Evolutionary conservation across 2,888 invertebrate species (phyloP).

Genomic region (Platycnemis pennipes): DNA sequence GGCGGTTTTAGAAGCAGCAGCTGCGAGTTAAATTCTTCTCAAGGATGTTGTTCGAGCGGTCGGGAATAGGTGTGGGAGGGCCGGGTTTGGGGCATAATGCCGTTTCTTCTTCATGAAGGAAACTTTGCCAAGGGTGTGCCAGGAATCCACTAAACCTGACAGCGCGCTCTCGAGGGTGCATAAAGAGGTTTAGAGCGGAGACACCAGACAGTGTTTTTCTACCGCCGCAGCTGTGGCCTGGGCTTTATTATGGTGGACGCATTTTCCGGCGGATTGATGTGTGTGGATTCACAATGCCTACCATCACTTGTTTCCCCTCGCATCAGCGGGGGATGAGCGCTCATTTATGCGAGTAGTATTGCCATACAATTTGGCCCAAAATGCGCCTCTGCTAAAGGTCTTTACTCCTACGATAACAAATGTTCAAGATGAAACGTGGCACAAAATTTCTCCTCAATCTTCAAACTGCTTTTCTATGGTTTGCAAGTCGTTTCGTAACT

Average conservation of each 20-base stretch:
- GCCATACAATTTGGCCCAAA: background rate
- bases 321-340: background rate
- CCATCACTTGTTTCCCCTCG: background rate
- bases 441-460: background rate
- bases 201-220: background rate
- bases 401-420: background rate
- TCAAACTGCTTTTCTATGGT: background rate
- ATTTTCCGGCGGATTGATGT: background rate
- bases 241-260: background rate
- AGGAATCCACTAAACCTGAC: constrained; percentile 35
- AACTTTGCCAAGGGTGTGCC: constrained; percentile 11
- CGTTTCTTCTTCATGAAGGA: constrained; percentile 22
- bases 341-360: background rate
- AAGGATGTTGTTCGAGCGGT: background rate
- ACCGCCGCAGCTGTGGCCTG: background rate
- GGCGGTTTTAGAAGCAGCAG: background rate
- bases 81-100: background rate
- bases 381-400: background rate
- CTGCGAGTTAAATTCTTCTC: constrained; percentile 35
- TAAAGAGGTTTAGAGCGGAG: background rate
- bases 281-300: background rate
- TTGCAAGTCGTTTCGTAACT: background rate
- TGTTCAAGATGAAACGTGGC: background rate
- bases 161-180: constrained; percentile 5
- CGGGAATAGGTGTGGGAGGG: background rate